These are phyloP conservation scores for Aphelenchoides bicaudatus DNA, from an alignment of 2,888 invertebrate genomes.

Conservation along the genomic window DNA sequence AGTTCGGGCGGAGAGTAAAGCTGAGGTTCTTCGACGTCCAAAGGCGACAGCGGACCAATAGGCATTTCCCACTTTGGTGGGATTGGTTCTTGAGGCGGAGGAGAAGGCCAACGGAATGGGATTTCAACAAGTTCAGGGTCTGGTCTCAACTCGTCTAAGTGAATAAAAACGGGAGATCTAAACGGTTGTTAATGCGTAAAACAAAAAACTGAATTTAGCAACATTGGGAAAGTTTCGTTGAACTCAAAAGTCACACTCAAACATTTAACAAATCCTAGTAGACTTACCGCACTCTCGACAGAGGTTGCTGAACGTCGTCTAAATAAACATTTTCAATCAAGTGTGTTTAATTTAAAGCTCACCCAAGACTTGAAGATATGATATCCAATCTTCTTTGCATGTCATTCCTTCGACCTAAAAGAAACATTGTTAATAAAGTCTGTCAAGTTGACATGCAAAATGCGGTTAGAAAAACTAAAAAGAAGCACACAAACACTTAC, in stretches of 20 bases:
- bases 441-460: background rate
- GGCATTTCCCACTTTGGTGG: conserved; percentile 6
- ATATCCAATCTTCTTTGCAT: conserved; percentile 58
- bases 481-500: too few species aligned
- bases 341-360: too few species aligned
- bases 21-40: background rate
- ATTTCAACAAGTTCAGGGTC: conserved; percentile 10
- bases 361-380: conserved; percentile 53
- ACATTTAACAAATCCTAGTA: too few species aligned
- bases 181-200: too few species aligned
- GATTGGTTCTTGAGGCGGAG: background rate
- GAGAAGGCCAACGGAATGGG: conserved; percentile 18
- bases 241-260: too few species aligned
- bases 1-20: conserved; percentile 5
- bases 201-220: too few species aligned
- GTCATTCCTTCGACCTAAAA: conserved; percentile 56
- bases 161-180: conserved; percentile 15
- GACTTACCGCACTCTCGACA: conserved; percentile 20
- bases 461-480: background rate
- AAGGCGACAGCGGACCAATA: background rate
- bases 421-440: background rate
- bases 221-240: too few species aligned
- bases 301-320: conserved; percentile 37
- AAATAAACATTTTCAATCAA: too few species aligned
- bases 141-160: conserved; percentile 16